Percentiles rank a stretch among this genome's conserved stretches.
phyloP scores from a whole-genome alignment of 2,797 vertebrate genomes.

The Gobionotothen gibberifrons region DNA sequence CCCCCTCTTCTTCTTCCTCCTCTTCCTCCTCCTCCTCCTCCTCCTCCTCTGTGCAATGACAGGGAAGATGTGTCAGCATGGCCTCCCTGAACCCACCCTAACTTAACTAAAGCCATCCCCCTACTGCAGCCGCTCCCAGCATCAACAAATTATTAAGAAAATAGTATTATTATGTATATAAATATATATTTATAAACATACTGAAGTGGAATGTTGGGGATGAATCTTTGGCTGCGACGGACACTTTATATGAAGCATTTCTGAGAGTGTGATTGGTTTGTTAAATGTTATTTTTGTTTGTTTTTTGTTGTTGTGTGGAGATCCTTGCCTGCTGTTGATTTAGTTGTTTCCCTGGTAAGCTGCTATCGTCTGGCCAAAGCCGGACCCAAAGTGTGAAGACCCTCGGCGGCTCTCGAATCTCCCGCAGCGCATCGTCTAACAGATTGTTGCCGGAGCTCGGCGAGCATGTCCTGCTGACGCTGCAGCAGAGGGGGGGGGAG shows the following conservation, averaged over 20 bases:
- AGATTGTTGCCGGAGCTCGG: constrained; percentile 42
- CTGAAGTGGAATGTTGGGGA: constrained; percentile 51
- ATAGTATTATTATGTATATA: constrained; percentile 71
- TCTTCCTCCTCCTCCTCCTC: constrained; percentile 5
- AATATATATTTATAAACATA: constrained; percentile 73
- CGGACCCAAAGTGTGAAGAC: constrained; percentile 38
- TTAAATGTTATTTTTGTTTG: constrained; percentile 32
- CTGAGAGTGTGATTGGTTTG: constrained; percentile 46
- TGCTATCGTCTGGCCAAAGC: constrained; percentile 69
- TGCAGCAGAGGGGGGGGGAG: constrained; percentile 28
- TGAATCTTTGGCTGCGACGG: constrained; percentile 63
- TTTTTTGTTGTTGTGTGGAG: constrained; percentile 32
- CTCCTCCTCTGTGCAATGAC: constrained; percentile 39
- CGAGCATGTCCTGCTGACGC: constrained; percentile 40
- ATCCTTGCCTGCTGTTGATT: constrained; percentile 35
- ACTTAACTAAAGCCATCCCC: constrained; percentile 61
- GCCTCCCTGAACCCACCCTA: constrained; percentile 59
- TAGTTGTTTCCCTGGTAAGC: constrained; percentile 65
- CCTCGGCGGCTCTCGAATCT: constrained; percentile 1
- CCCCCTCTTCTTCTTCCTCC: constrained; percentile 4
- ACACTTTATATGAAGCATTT: constrained; percentile 72
- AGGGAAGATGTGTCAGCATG: constrained; percentile 70
- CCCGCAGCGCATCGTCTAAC: constrained; percentile 41
- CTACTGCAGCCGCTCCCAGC: constrained; percentile 53
- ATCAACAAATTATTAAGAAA: constrained; percentile 56